Evolutionary conservation across 2,888 invertebrate genomes (phyloP).

Genomic region (Epinotia brunnichana): DNA sequence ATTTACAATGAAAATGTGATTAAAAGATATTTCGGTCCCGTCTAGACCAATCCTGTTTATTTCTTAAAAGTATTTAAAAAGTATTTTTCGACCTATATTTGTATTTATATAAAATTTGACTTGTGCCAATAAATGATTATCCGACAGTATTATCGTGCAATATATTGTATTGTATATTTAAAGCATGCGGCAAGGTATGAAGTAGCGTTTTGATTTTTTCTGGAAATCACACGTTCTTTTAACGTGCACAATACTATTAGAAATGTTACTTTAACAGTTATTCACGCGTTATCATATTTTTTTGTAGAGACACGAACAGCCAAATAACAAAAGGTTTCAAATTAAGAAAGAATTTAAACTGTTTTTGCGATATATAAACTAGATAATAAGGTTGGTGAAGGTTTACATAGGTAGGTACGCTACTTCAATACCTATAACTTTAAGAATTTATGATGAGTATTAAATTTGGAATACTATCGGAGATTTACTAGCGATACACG

Average conservation of each 20-base stretch:
- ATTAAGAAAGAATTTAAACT: no score
- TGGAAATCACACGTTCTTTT: no score
- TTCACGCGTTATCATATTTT: not conserved
- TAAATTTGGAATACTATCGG: no score
- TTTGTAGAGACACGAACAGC: no score
- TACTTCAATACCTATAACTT: no score
- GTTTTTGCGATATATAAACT: no score
- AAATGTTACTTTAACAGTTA: not conserved
- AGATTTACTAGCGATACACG: no score
- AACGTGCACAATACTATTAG: no score
- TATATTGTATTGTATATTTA: constrained; percentile 26
- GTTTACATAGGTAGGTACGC: no score
- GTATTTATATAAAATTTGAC: constrained; percentile 32
- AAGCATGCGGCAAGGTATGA: not conserved
- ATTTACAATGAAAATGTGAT: constrained; percentile 38
- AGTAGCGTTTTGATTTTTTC: not conserved
- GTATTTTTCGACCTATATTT: constrained; percentile 56
- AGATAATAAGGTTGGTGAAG: no score
- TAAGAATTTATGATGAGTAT: no score
- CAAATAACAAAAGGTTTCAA: no score
- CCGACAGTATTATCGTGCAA: constrained; percentile 40
- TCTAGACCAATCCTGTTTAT: constrained; percentile 36
- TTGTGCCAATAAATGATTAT: constrained; percentile 40
- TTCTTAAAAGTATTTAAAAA: constrained; percentile 40
- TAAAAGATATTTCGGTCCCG: constrained; percentile 33